Conservation (phyloP, 2,113 vertebrate genomes). For the Pteruthius melanotis region DNA sequence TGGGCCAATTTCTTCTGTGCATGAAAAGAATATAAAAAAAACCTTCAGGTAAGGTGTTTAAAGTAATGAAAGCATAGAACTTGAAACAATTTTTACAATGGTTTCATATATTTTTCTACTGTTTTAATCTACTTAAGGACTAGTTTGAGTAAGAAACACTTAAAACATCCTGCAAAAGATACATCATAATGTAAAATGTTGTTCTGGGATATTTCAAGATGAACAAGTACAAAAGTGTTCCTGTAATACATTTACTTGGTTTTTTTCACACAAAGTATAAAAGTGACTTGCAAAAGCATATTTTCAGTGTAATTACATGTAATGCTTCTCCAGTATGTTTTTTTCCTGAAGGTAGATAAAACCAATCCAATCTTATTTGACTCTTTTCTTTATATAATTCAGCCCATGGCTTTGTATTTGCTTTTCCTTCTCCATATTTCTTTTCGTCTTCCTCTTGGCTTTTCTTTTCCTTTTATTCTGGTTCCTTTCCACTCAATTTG, state of each 20-base stretch:
- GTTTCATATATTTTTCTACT: conserved; percentile 13
- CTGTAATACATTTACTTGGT: background rate
- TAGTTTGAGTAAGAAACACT: conserved; percentile 12
- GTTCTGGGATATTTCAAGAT: conserved; percentile 9
- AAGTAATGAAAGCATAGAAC: conserved; percentile 38
- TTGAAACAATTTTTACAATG: conserved; percentile 1
- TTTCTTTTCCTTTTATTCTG: background rate
- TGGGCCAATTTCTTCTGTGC: conserved; percentile 48
- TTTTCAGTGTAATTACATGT: conserved; percentile 7
- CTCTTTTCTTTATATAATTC: background rate
- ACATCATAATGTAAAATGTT: background rate
- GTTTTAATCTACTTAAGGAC: conserved; percentile 11
- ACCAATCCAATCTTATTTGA: background rate
- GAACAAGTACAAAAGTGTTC: conserved; percentile 5
- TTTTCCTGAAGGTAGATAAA: background rate
- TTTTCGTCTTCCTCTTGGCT: background rate
- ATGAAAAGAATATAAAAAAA: conserved; percentile 26
- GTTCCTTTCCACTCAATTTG: background rate
- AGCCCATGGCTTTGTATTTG: background rate
- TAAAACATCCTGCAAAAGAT: conserved; percentile 19
- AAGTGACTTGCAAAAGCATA: background rate
- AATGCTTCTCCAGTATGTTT: background rate
- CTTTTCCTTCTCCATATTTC: background rate
- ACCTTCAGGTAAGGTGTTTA: conserved; percentile 49
- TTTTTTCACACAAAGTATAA: background rate